Percentiles rank a stretch among this genome's conserved stretches.
Conservation (phyloP, 2,113 vertebrate species). For the Oryzias javanicus region DNA sequence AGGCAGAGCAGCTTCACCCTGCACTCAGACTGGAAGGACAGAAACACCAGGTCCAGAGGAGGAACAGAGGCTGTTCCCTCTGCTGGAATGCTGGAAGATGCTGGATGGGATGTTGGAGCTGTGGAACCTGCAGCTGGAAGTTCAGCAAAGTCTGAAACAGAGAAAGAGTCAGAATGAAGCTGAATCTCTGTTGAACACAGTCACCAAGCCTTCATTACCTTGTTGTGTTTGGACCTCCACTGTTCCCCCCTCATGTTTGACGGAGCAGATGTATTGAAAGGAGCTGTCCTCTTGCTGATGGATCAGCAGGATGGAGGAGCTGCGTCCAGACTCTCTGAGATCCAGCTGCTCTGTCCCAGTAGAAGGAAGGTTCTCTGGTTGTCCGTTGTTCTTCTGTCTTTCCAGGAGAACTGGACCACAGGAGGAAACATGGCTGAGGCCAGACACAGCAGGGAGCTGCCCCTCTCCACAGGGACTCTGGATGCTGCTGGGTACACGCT, state of each 20-base stretch:
- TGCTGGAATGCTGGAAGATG: too few relatives aligned
- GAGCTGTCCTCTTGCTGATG: neutral
- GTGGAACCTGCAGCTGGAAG: too few relatives aligned
- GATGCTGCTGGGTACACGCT: conserved; percentile 1
- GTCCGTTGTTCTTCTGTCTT: conserved; percentile 3
- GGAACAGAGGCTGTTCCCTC: too few relatives aligned
- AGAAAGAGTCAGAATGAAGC: conserved; percentile 2
- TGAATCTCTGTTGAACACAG: conserved; percentile 4
- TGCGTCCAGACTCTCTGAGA: conserved; percentile 10
- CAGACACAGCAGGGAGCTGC: conserved; percentile 30
- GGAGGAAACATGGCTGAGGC: conserved; percentile 38
- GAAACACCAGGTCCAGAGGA: too few relatives aligned
- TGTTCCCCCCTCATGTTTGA: conserved; percentile 9
- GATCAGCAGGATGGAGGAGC: neutral
- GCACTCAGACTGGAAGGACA: too few relatives aligned
- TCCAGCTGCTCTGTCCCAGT: conserved; percentile 19
- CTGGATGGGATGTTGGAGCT: too few relatives aligned
- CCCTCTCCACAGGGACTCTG: conserved; percentile 4
- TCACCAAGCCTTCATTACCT: neutral
- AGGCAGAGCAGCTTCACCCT: too few relatives aligned
- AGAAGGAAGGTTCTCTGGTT: neutral
- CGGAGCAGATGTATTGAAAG: conserved; percentile 16
- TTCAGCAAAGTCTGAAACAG: conserved; percentile 3
- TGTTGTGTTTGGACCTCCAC: neutral
- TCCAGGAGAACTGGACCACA: conserved; percentile 35